Conservation (phyloP, 1,140 invertebrate species). For the Ceratina calcarata region DNA sequence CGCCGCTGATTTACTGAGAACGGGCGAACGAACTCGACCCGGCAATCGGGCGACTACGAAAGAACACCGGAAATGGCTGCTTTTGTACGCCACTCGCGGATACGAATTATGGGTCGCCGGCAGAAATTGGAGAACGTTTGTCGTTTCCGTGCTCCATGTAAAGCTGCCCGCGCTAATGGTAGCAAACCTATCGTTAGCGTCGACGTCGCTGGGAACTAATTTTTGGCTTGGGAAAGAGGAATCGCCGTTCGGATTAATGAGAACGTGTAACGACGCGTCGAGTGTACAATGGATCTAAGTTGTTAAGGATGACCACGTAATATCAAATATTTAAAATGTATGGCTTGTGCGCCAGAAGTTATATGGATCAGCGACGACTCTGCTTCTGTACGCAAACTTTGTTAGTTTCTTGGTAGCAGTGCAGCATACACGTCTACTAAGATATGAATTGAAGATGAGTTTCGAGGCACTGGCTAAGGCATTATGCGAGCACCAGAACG, state of each 20-base stretch:
- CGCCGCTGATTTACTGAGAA: constrained; percentile 32
- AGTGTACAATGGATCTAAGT: background rate
- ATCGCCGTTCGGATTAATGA: background rate
- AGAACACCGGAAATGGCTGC: constrained; percentile 47
- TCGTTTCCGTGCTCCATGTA: constrained; percentile 36
- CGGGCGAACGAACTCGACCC: background rate
- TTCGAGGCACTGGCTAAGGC: background rate
- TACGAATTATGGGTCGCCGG: constrained; percentile 43
- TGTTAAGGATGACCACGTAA: too few relatives aligned
- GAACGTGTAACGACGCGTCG: background rate
- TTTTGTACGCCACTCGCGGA: constrained; percentile 33
- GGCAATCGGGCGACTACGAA: constrained; percentile 21
- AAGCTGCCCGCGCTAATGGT: constrained; percentile 8
- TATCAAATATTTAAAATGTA: too few relatives aligned
- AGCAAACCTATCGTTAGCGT: background rate
- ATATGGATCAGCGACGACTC: background rate
- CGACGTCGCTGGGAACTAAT: background rate
- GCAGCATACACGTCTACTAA: background rate
- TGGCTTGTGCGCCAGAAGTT: background rate
- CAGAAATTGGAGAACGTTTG: constrained; percentile 49
- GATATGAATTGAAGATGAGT: background rate
- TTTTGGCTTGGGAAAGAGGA: background rate
- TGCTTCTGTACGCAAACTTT: background rate
- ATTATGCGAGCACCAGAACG: background rate
- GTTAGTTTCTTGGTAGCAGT: background rate